Percentiles rank a stretch among this genome's conserved stretches.
Evolutionary conservation across 2,888 invertebrate genomes (phyloP).

Genomic region (Nycteola revayana): DNA sequence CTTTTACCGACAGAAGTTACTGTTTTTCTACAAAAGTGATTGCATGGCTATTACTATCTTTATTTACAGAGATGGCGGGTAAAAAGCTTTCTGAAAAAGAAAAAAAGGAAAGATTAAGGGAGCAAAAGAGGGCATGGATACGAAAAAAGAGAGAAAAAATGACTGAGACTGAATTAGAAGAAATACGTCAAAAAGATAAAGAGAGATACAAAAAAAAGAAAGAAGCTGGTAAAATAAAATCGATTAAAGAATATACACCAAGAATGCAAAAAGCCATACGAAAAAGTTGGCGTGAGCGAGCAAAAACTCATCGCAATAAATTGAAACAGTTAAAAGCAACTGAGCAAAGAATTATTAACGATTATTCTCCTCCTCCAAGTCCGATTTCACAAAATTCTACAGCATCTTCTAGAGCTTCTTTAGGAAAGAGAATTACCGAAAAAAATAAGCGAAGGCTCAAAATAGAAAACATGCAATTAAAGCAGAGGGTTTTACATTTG

Average conservation of each 20-base stretch:
- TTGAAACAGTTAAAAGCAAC: background rate
- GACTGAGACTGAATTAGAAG: background rate
- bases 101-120: background rate
- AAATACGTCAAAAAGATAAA: constrained; percentile 12
- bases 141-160: background rate
- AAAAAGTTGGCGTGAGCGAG: constrained; percentile 22
- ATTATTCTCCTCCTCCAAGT: background rate
- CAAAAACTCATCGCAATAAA: background rate
- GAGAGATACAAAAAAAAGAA: constrained; percentile 22
- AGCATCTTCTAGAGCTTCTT: background rate
- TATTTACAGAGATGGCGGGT: too few species aligned
- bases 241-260: constrained; percentile 19
- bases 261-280: constrained; percentile 16
- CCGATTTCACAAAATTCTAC: background rate
- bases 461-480: background rate
- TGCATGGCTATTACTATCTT: too few species aligned
- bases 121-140: constrained; percentile 4
- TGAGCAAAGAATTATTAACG: too few species aligned
- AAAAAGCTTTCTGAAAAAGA: background rate
- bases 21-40: too few species aligned
- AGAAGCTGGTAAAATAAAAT: constrained; percentile 16
- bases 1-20: too few species aligned
- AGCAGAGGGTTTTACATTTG: background rate
- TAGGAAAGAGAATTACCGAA: background rate
- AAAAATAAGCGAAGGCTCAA: background rate